These are phyloP conservation scores for Sorex fumeus DNA, from an alignment of 2,113 vertebrate genomes.

Conservation along the genomic window DNA sequence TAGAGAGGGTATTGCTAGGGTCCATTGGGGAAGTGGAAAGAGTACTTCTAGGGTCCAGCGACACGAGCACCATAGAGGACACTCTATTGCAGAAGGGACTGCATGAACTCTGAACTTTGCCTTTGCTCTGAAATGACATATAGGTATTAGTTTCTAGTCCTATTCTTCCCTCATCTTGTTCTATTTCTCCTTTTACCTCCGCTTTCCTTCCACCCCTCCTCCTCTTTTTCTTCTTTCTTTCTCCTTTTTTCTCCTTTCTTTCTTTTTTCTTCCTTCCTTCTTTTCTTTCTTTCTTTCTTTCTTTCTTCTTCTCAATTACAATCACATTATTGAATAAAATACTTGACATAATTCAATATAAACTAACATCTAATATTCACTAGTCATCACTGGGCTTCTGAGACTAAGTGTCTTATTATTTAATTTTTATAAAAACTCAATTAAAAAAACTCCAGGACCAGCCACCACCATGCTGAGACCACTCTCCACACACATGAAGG, in stretches of 20 bases:
- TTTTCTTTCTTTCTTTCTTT: neutral
- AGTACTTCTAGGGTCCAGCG: neutral
- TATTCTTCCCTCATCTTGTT: neutral
- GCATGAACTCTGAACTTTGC: neutral
- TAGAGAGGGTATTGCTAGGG: no score
- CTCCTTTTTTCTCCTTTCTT: neutral
- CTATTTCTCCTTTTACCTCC: neutral
- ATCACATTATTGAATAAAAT: neutral
- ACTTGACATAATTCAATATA: constrained; percentile 43
- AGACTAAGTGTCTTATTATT: constrained; percentile 1
- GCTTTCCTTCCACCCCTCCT: neutral
- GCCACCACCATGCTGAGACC: no score
- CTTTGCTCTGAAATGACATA: fast-evolving
- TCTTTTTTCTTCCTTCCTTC: neutral
- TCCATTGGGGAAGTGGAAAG: neutral
- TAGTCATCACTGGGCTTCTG: constrained; percentile 1
- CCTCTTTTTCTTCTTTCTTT: neutral
- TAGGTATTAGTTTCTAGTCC: neutral
- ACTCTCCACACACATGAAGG: no score
- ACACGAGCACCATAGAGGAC: neutral
- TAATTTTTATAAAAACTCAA: neutral
- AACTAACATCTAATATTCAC: neutral
- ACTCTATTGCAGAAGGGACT: neutral
- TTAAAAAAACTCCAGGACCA: no score
- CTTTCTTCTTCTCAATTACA: neutral